Percentiles rank a stretch among this genome's conserved stretches.
phyloP scores from a whole-genome alignment of 1,140 invertebrate species.

The Uloborus diversus region DNA sequence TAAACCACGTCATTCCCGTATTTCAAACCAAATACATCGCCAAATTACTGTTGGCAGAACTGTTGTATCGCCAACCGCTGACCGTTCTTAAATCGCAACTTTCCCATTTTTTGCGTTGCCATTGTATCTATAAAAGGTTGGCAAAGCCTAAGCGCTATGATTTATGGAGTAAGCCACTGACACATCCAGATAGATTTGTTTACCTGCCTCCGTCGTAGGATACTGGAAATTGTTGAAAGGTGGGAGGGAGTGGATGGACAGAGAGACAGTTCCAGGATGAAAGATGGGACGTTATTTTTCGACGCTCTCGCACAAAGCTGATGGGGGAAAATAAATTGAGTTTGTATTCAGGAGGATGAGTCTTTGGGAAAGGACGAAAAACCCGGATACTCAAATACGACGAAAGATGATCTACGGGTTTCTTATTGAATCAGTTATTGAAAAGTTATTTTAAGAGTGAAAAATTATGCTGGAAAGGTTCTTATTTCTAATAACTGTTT shows the following conservation, averaged over 20 bases:
- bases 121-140: constrained; percentile 39
- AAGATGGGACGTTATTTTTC: constrained; percentile 51
- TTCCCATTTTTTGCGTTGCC: constrained; percentile 29
- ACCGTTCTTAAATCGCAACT: neutral
- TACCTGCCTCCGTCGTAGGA: constrained; percentile 42
- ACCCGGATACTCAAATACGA: too few relatives aligned
- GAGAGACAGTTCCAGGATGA: constrained; percentile 41
- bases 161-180: constrained; percentile 44
- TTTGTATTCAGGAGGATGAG: constrained; percentile 9
- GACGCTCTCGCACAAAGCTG: constrained; percentile 45
- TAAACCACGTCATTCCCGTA: too few relatives aligned
- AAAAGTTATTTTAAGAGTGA: too few relatives aligned
- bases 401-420: too few relatives aligned
- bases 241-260: constrained; percentile 19
- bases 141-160: constrained; percentile 34
- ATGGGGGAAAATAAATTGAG: constrained; percentile 49
- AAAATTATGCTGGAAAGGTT: too few relatives aligned
- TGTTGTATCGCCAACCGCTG: neutral
- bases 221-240: constrained; percentile 46
- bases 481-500: too few relatives aligned
- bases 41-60: neutral
- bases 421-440: too few relatives aligned
- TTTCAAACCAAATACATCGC: too few relatives aligned
- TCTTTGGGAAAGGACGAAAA: too few relatives aligned
- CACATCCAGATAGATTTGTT: constrained; percentile 55